phyloP scores from a whole-genome alignment of 2,113 vertebrate genomes.

The Bubo scandiacus region DNA sequence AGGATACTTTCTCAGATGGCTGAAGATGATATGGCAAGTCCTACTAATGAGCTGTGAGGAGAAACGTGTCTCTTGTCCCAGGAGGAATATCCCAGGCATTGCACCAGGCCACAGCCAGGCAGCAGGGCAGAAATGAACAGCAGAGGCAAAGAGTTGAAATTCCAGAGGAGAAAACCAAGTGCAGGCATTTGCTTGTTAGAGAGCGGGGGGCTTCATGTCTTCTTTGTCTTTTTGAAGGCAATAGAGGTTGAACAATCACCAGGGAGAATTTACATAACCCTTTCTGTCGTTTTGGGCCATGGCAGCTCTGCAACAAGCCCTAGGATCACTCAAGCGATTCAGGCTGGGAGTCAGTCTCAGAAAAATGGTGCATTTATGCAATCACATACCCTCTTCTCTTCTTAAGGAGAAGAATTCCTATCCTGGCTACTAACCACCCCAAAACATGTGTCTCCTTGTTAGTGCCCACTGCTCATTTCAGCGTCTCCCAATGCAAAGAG shows the following conservation, averaged over 20 bases:
- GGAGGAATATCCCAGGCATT: not conserved
- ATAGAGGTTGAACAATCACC: not conserved
- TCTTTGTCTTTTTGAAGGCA: conserved; percentile 28
- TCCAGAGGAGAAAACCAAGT: conserved; percentile 25
- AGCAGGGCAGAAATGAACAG: not conserved
- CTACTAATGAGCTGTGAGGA: conserved; percentile 11
- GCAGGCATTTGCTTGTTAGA: not conserved
- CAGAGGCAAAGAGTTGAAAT: not conserved
- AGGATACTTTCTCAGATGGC: conserved; percentile 26
- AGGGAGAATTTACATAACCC: not conserved
- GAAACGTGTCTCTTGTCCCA: conserved; percentile 7
- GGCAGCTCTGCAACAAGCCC: not conserved
- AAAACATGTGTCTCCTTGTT: not conserved
- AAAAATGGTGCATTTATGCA: not conserved
- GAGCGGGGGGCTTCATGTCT: not conserved
- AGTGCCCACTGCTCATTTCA: not conserved
- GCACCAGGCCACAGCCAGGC: not conserved
- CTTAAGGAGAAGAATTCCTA: not conserved
- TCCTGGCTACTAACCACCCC: not conserved
- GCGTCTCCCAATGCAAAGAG: not conserved
- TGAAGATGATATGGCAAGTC: conserved; percentile 13
- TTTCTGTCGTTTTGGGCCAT: not conserved
- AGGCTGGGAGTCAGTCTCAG: not conserved
- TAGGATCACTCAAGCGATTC: not conserved
- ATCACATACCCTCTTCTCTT: not conserved